phyloP scores from a whole-genome alignment of 2,888 invertebrate genomes.

The Hydrotaea diabolus region DNA sequence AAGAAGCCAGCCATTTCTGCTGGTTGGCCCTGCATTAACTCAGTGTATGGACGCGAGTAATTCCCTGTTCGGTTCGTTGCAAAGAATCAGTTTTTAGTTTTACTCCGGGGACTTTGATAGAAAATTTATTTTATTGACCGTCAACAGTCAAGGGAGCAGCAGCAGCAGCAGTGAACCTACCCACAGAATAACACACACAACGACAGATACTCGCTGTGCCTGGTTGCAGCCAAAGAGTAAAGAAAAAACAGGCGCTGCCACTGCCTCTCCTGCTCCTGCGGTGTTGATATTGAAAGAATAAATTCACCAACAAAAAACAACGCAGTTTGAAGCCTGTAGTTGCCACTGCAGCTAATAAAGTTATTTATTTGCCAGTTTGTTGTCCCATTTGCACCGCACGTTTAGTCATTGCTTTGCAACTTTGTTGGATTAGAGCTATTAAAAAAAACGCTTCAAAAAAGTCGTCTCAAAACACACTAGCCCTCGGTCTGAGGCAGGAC shows the following conservation, averaged over 20 bases:
- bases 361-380: constrained; percentile 42
- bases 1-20: neutral
- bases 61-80: neutral
- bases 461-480: neutral
- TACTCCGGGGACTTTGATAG: constrained; percentile 47
- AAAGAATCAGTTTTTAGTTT: constrained; percentile 18
- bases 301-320: constrained; percentile 8
- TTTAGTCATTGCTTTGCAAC: constrained; percentile 10
- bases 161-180: neutral
- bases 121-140: constrained; percentile 52
- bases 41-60: constrained; percentile 1
- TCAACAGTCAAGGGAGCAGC: constrained; percentile 40
- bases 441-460: neutral
- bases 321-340: constrained; percentile 30
- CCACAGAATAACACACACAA: too few species aligned
- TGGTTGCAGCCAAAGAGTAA: neutral
- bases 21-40: neutral
- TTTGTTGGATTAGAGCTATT: neutral
- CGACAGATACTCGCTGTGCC: neutral
- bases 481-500: neutral
- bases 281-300: neutral
- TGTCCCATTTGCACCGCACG: neutral
- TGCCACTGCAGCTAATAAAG: constrained; percentile 61
- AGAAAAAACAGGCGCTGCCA: neutral
- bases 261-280: neutral